phyloP scores from a whole-genome alignment of 2,113 vertebrate species.

The Gymnorhina tibicen region DNA sequence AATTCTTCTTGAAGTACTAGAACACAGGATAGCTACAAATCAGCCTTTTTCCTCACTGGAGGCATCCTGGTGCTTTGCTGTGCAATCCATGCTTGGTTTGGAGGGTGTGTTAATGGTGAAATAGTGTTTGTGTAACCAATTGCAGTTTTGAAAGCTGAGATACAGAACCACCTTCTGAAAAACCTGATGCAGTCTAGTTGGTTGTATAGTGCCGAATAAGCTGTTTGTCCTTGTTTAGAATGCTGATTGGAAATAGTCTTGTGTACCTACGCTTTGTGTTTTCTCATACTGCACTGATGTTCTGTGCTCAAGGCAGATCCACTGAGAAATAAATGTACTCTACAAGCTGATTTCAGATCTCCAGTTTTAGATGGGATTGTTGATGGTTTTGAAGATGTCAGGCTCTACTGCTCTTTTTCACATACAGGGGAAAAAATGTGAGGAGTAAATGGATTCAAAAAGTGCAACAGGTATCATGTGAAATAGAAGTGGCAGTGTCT shows the following conservation, averaged over 20 bases:
- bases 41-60: background rate
- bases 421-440: too few relatives aligned
- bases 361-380: background rate
- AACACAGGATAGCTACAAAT: background rate
- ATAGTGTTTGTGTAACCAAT: background rate
- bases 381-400: background rate
- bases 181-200: background rate
- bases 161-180: background rate
- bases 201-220: background rate
- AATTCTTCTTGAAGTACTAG: background rate
- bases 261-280: rapidly evolving
- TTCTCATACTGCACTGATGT: background rate
- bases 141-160: background rate
- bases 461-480: background rate
- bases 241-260: background rate
- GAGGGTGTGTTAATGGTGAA: background rate
- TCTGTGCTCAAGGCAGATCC: background rate
- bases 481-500: background rate
- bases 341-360: background rate
- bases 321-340: background rate
- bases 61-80: background rate
- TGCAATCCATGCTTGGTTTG: background rate
- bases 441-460: background rate
- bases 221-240: background rate
- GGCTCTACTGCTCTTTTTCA: background rate